Evolutionary conservation across 2,113 vertebrate genomes (phyloP).

Genomic region (Ceratotherium simum): DNA sequence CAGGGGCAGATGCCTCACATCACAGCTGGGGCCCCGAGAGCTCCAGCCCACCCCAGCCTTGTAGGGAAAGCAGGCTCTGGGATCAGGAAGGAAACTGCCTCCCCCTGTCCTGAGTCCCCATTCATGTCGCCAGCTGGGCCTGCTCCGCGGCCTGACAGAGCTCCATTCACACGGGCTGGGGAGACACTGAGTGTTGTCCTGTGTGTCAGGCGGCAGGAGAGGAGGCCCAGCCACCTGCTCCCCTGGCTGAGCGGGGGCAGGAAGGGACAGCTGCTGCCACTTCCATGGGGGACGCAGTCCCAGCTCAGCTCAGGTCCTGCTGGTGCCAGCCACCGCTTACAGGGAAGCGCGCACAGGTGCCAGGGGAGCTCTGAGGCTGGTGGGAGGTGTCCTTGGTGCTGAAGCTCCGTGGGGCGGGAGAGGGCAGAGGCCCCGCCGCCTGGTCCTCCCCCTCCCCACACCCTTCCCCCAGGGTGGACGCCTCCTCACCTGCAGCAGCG

Average conservation of each 20-base stretch:
- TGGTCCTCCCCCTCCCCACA: not conserved
- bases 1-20: not conserved
- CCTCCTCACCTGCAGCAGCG: slow-evolving; percentile 92
- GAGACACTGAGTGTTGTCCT: slow-evolving; percentile 11
- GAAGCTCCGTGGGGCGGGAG: not conserved
- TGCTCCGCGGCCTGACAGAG: slow-evolving; percentile 61
- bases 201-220: not conserved
- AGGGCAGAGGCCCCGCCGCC: not conserved
- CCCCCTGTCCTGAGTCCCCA: not conserved
- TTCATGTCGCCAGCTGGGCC: slow-evolving; percentile 70
- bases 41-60: not conserved
- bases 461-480: not conserved
- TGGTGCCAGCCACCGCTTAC: not conserved
- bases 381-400: slow-evolving; percentile 74
- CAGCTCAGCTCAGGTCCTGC: not conserved
- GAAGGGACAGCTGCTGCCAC: slow-evolving; percentile 60
- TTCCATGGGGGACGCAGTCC: not conserved
- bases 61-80: not conserved
- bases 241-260: slow-evolving; percentile 21
- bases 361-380: rapidly evolving
- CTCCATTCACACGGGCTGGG: slow-evolving; percentile 48
- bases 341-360: not conserved
- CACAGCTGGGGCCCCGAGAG: not conserved
- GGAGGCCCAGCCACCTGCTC: slow-evolving; percentile 70
- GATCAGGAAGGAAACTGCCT: slow-evolving; percentile 71